Evolutionary conservation across 2,797 vertebrate genomes (phyloP), one percentile per base, ranked within the genome.

Genomic region (Scolopax rusticola): DNA sequence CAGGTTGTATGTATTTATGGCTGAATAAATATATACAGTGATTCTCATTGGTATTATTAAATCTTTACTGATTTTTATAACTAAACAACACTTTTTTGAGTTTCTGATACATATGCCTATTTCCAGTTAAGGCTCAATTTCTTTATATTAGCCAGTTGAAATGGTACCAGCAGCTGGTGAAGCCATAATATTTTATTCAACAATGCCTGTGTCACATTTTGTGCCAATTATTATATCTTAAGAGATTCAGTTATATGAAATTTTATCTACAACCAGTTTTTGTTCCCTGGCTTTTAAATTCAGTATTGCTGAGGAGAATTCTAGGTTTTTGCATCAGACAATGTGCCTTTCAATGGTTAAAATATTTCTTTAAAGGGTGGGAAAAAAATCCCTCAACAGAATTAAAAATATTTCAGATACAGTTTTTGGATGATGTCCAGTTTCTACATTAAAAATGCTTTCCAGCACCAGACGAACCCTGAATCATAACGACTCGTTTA

Each of bases 401-500:
- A 81, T 91, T 84, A 92, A 94, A 94, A 95, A 91, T 93, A 92
- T 89, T 84, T 91, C 61, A 94, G 93, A 95, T 93, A 83, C 25
- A 53, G 61, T 45, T 90, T 96, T 96, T 97, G 97, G 95, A 92
- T 73, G n/a, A 40, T 89, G 33, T 94, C 88, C 93, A 97, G 87
- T 91, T 94, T 84, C 88, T 96, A 89, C 95, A 96, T 97, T 96
- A 96, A 93, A 94, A 95, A 92, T 75, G 79, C 88, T 95, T 97
- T 84, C 89, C 90, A 87, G 76, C 95, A 94, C 70, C 87, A 95
- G 93, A 82, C 57, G 87, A 94, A 96, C 75, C 56, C 93, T 95
- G 96, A 94, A 94, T 97, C 80, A 84, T 94, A 96, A 96, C 69
- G 60, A 95, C 94, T 96, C 93, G 91, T 96, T 95, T 96, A 96